Evolutionary conservation across 2,113 vertebrate genomes (phyloP), one percentile per base, ranked within the genome.

Genomic region (Apus apus): DNA sequence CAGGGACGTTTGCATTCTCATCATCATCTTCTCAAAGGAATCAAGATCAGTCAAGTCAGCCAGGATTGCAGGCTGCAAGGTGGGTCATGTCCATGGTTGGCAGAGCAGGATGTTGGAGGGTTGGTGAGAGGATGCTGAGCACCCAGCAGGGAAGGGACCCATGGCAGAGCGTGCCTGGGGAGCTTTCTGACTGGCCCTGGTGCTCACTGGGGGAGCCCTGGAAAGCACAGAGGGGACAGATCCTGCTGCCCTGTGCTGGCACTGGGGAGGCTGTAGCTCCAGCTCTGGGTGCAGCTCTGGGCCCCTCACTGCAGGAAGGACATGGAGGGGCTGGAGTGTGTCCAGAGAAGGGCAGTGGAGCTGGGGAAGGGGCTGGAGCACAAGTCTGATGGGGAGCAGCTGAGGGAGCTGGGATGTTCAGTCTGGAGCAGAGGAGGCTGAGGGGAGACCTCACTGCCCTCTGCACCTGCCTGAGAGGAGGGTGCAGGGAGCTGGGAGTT

Each of bases 41-140:
- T 51, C 20, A 67, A 60, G 46, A 32, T 91, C 30, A 43, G 29
- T 15, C 18, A 51, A 29, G 57, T 38, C 71, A 90, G 68, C 25
- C 20, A 62, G 38, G 51, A 27, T 1, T 43, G 43, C 32, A 26
- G 18, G 20, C 6, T 86, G 67, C 60, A 50, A 51, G 38, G 16
- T 3, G 3, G 32, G 22, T 43, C 0, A 1, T 46, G 64, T n/a
- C 0, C 0, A 13, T 5, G 30, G 36, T 70, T 54, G 74, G 25
- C 26, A 46, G 64, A 36, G 27, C 8, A 6, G 72, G 19, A 13
- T 62, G 30, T n/a, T 57, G 29, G 36, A 7, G 30, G 30, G 15
- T 70, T 0, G 0, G 11, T 57, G 83, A 48, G 58, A 80, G n/a
- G 34, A 48, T 0, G 0, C 51, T 60, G 65, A 56, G 91, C 51